Evolutionary conservation across 2,113 vertebrate species (phyloP).

Genomic region (Embiotoca jacksoni): DNA sequence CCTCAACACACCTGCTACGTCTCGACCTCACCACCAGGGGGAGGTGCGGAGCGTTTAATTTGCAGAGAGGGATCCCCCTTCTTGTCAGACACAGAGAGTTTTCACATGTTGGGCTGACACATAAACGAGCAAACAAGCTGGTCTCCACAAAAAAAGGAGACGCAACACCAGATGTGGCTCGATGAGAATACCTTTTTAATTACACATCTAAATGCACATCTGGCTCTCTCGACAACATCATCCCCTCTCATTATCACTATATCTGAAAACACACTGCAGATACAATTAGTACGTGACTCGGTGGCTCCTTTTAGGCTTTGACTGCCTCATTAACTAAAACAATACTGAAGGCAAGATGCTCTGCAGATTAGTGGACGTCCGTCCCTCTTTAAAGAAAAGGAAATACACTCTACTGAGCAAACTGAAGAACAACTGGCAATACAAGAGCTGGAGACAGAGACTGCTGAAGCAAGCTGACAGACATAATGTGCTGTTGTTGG

Average conservation of each 20-base stretch:
- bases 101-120: background rate
- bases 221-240: constrained; percentile 16
- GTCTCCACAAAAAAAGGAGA: background rate
- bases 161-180: background rate
- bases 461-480: constrained; percentile 24
- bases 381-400: background rate
- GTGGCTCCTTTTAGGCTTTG: constrained; percentile 6
- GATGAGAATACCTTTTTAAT: background rate
- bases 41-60: constrained; percentile 8
- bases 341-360: background rate
- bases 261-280: constrained; percentile 14
- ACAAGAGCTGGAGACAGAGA: constrained; percentile 6
- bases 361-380: background rate
- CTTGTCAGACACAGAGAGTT: background rate
- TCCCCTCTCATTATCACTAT: background rate
- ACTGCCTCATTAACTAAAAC: constrained; percentile 1
- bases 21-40: constrained; percentile 40
- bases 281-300: background rate
- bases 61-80: background rate
- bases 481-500: constrained; percentile 54
- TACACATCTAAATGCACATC: constrained; percentile 28
- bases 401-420: background rate
- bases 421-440: background rate
- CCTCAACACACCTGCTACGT: background rate
- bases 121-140: background rate